Percentiles rank a stretch among this genome's conserved stretches.
Evolutionary conservation across 2,797 vertebrate genomes (phyloP).

Genomic region (Argentina silus): DNA sequence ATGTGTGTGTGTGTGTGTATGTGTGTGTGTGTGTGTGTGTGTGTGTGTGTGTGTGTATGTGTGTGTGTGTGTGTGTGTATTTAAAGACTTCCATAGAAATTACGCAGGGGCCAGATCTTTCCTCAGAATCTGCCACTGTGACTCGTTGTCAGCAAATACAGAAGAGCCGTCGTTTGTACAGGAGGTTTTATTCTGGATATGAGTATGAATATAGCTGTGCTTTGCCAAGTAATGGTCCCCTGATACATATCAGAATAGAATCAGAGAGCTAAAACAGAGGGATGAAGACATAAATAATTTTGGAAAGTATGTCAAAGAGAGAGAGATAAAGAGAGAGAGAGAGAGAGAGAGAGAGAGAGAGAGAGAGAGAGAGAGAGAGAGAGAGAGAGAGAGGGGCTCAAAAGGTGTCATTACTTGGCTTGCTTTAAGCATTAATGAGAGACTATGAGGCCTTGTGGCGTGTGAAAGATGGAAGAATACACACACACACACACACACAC

Average conservation of each 20-base stretch:
- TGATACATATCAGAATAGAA: not conserved
- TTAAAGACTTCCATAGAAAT: not conserved
- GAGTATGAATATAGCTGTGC: no score
- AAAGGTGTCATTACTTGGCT: conserved; percentile 68
- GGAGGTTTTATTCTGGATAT: no score
- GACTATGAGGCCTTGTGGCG: conserved; percentile 65
- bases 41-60: not conserved
- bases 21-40: not conserved
- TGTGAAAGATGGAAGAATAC: conserved; percentile 43
- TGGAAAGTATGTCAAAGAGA: not conserved
- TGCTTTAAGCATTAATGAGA: conserved; percentile 72
- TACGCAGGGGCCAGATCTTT: not conserved
- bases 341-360: conserved; percentile 46
- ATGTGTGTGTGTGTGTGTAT: not conserved
- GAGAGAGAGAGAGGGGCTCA: conserved; percentile 45
- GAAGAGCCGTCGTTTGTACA: not conserved
- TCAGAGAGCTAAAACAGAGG: not conserved
- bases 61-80: not conserved
- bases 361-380: conserved; percentile 37
- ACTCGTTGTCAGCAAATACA: not conserved
- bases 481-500: conserved; percentile 13
- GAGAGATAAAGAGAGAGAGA: conserved; percentile 22
- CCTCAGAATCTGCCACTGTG: not conserved
- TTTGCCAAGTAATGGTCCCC: no score
- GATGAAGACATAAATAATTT: no score